phyloP scores from a whole-genome alignment of 2,113 vertebrate genomes.

The Alligator sinensis region DNA sequence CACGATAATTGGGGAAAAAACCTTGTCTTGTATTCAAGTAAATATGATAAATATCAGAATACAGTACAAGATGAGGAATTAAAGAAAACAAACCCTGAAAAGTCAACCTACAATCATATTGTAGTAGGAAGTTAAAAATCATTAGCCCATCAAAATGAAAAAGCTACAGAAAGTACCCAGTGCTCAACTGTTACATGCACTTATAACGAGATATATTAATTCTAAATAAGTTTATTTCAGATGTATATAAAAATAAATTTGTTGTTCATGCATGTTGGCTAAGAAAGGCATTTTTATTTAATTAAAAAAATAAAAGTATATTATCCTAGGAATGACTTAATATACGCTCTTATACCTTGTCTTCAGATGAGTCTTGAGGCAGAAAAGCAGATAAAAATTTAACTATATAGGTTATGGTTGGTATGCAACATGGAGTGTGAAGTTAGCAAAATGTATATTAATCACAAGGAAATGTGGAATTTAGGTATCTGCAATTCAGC shows the following conservation, averaged over 20 bases:
- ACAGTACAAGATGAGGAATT: background rate
- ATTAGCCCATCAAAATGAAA: background rate
- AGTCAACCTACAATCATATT: background rate
- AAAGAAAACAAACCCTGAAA: background rate
- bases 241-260: background rate
- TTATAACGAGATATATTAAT: background rate
- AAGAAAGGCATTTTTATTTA: background rate
- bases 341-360: background rate
- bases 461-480: constrained; percentile 2
- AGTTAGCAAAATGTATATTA: constrained; percentile 36
- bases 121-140: background rate
- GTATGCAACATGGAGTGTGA: background rate
- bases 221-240: background rate
- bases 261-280: background rate
- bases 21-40: no score
- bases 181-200: background rate
- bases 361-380: background rate
- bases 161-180: background rate
- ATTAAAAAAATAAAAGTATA: background rate
- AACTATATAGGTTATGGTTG: background rate
- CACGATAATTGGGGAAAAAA: no score
- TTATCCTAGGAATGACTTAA: background rate
- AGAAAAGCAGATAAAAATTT: background rate
- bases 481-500: background rate
- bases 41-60: no score